Base-by-base conservation (phyloP, 2,888 invertebrate species). In the Agrotis exclamationis region DNA sequence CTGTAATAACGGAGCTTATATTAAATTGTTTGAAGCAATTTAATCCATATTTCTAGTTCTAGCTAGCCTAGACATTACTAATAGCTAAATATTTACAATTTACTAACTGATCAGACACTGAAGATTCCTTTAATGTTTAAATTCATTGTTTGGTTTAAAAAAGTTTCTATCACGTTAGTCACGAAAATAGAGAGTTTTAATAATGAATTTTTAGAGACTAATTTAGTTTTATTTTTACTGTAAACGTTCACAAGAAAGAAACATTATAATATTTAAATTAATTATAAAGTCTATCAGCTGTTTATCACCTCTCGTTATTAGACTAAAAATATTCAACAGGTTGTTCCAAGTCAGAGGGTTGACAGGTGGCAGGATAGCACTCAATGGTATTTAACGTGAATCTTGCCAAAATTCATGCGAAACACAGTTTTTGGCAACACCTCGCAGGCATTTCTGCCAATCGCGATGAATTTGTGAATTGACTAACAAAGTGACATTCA, bases 271-370 rank as follows among this genome's bases (percentile, higher is more conserved):
- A 6, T 57, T 18, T 5, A 16, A 76, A 57, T 39, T 3, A 57
- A 47, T 50, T 39, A 39, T 39, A 39, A 20, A 18, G 4, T 3
- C 11, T 2, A 50, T 64, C 60, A 68, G 48, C 51, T 76, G 68
- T 58, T 68, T 20, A n/a, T 63, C 44, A 80, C 20, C 24, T n/a
- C 18, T 60, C n/a, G 11, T 63, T 18, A 20, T 48, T 54, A 24
- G 20, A 44, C 14, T 64, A 54, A 51, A 51, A 39, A 28, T 81
- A 16, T 39, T 64, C 82, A 76, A 81, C 77, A 76, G 50, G 77
- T 78, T 65, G 50, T 50, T 24, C 5, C 58, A 65, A 28, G 20
- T 33, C 20, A 20, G 18, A 53, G 45, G 33, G 28, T 57, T 14
- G 51, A 18, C 18, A 47, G 20, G 16, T 44, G n/a, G 11, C 59